A percentile compares a stretch with the other conserved stretches of the same genome.
phyloP scores from a whole-genome alignment of 1,140 invertebrate genomes.

The Drosophila watanabei region DNA sequence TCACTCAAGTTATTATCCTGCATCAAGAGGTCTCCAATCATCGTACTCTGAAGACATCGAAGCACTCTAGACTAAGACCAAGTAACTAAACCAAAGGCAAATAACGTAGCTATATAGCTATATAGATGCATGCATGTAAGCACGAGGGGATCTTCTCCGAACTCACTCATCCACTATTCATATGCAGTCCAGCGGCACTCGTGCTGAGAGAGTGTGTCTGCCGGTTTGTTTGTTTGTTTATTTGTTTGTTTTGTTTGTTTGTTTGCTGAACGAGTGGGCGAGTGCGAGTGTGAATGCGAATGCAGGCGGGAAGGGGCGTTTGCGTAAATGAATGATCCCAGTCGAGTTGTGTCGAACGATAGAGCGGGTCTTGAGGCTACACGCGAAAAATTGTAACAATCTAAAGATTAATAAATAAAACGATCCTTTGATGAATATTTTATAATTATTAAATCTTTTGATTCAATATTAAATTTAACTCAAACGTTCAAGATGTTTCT shows the following conservation, averaged over 20 bases:
- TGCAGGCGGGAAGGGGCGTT: conserved; percentile 39
- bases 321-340: conserved; percentile 79
- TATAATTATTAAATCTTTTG: background rate
- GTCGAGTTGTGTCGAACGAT: conserved; percentile 42
- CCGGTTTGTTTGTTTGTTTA: conserved; percentile 34
- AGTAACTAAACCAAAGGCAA: conserved; percentile 52
- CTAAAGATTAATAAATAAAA: no score
- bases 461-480: background rate
- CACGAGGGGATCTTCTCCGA: background rate
- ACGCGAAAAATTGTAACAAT: background rate
- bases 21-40: background rate
- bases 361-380: conserved; percentile 25
- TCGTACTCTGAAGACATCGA: conserved; percentile 18
- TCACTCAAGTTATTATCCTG: conserved; percentile 1
- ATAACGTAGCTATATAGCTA: background rate
- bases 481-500: background rate
- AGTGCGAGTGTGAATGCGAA: conserved; percentile 49
- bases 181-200: conserved; percentile 68
- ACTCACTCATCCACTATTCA: conserved; percentile 67
- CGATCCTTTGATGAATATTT: background rate
- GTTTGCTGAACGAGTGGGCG: conserved; percentile 65
- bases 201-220: conserved; percentile 27
- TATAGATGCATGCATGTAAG: conserved; percentile 1
- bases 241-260: conserved; percentile 27
- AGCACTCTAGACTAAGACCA: conserved; percentile 14